These are phyloP conservation scores for Dinothrombium tinctorium DNA, from an alignment of 1,140 invertebrate species.

Conservation along the genomic window DNA sequence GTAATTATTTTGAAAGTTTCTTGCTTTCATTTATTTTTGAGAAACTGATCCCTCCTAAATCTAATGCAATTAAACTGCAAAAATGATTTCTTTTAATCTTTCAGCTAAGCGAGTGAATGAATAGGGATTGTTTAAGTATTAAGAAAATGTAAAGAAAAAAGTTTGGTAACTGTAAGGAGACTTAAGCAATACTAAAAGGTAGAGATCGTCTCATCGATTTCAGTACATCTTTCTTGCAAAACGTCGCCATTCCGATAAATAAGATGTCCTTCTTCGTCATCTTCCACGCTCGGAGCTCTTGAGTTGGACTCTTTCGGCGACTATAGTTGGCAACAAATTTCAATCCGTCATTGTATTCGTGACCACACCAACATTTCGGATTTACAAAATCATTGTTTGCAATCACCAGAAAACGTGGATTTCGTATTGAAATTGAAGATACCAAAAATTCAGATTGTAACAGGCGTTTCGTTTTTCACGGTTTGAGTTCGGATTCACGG, in stretches of 20 bases:
- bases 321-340: no score
- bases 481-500: no score
- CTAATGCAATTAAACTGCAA: background rate
- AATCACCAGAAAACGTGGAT: no score
- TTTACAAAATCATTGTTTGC: no score
- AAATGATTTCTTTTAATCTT: background rate
- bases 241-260: slow-evolving; percentile 94
- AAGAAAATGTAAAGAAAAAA: background rate
- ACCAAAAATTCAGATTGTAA: no score
- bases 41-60: background rate
- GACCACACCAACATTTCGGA: no score
- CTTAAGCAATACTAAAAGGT: slow-evolving; percentile 19
- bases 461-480: no score
- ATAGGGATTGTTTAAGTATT: background rate
- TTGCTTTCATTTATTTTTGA: background rate
- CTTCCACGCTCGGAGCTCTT: no score
- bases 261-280: slow-evolving; percentile 98
- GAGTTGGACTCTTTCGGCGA: no score
- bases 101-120: background rate
- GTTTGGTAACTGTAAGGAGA: background rate
- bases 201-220: slow-evolving; percentile 29
- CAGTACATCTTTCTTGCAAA: slow-evolving; percentile 80
- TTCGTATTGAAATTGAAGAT: no score
- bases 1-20: background rate
- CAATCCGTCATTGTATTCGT: no score